phyloP scores from a whole-genome alignment of 2,113 vertebrate species.

The Esox niger region DNA sequence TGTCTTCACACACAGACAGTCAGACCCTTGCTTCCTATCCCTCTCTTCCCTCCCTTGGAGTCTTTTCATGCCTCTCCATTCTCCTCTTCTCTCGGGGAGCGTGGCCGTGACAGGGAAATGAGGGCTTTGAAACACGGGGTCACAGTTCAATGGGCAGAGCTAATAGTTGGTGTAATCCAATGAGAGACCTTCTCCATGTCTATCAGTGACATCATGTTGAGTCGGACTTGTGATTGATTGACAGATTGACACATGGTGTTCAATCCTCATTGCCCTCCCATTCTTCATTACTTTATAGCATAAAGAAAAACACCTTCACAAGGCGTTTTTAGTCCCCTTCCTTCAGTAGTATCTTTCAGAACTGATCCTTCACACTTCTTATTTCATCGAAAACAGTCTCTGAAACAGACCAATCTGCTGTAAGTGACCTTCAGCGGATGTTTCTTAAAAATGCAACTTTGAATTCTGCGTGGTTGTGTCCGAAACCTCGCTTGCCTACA shows the following conservation, averaged over 20 bases:
- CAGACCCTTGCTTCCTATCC: not conserved
- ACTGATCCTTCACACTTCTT: not conserved
- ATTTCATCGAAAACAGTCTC: constrained; percentile 15
- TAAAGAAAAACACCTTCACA: not conserved
- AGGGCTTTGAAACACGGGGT: constrained; percentile 1
- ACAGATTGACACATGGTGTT: not conserved
- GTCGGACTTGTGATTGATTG: not conserved
- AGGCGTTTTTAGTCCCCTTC: not conserved
- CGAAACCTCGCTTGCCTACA: too few species aligned
- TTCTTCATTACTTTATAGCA: not conserved
- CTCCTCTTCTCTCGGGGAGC: not conserved
- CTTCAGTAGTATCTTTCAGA: not conserved
- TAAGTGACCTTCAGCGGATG: not conserved
- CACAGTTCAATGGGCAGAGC: not conserved
- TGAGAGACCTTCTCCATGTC: not conserved
- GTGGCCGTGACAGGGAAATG: not conserved
- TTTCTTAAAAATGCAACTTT: constrained; percentile 47
- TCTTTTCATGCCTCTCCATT: not conserved
- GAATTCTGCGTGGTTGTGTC: not conserved
- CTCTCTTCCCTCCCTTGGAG: not conserved
- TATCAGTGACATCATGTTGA: not conserved
- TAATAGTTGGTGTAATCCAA: not conserved
- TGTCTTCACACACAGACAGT: not conserved
- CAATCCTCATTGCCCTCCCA: constrained; percentile 26
- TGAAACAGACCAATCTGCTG: constrained; percentile 32